These are phyloP conservation scores for Bothrops jararaca DNA, from an alignment of 2,113 vertebrate species.

Conservation along the genomic window DNA sequence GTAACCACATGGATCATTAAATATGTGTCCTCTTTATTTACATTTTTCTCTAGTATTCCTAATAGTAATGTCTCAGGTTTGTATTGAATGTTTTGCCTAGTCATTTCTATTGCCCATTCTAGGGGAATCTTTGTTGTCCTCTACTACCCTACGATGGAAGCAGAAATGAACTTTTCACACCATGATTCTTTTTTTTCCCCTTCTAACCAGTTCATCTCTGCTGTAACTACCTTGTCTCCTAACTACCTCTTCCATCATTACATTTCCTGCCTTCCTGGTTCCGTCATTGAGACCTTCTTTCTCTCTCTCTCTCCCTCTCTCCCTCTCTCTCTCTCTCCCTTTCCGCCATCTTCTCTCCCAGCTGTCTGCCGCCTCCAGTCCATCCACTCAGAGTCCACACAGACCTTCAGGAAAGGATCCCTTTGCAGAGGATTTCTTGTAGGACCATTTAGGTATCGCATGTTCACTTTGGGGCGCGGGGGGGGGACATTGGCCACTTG, in stretches of 20 bases:
- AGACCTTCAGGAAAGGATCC: conserved; percentile 98
- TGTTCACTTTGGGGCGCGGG: background rate
- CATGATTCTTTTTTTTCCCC: conserved; percentile 33
- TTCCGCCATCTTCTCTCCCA: conserved; percentile 83
- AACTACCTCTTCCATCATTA: conserved; percentile 63
- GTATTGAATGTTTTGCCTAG: too few relatives aligned
- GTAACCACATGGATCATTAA: too few relatives aligned
- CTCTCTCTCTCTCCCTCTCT: conserved; percentile 75
- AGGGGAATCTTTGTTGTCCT: conserved; percentile 50
- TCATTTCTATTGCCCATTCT: background rate
- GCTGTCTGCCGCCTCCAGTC: conserved; percentile 98
- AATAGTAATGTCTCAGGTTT: too few relatives aligned
- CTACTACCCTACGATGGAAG: conserved; percentile 43
- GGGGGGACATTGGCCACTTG: background rate
- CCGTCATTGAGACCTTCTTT: conserved; percentile 85
- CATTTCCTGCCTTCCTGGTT: conserved; percentile 75
- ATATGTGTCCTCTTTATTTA: too few relatives aligned
- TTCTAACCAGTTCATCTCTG: conserved; percentile 62
- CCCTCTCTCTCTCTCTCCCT: conserved; percentile 81
- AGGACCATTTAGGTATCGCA: conserved; percentile 98
- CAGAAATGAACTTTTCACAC: conserved; percentile 57
- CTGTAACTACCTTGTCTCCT: conserved; percentile 57
- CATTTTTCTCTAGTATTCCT: too few relatives aligned
- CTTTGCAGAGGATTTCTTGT: conserved; percentile 99
- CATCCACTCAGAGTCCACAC: conserved; percentile 99